Percentiles rank a stretch among this genome's conserved stretches.
Evolutionary conservation across 2,888 invertebrate species (phyloP).

Genomic region (Sinotaia quadrata): DNA sequence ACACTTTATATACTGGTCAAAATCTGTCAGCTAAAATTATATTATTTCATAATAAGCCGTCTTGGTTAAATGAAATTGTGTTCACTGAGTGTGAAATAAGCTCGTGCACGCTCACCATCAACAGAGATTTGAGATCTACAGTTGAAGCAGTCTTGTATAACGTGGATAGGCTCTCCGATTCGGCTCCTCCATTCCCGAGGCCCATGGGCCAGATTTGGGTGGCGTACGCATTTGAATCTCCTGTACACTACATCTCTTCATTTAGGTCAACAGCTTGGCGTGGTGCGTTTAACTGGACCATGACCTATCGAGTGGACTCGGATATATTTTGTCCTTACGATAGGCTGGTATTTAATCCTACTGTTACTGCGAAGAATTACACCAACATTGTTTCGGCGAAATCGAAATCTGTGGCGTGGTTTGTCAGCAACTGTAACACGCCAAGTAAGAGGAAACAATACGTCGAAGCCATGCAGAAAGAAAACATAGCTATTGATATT

Average conservation of each 20-base stretch:
- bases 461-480: slow-evolving; percentile 38
- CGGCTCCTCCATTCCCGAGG: neutral
- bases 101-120: neutral
- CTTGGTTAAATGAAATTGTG: neutral
- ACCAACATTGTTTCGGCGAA: slow-evolving; percentile 19
- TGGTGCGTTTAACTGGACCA: slow-evolving; percentile 31
- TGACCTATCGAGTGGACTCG: slow-evolving; percentile 32
- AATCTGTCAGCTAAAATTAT: neutral
- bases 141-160: neutral
- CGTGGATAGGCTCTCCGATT: neutral
- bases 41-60: neutral
- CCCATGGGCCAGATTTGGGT: slow-evolving; percentile 35
- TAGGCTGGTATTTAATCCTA: neutral
- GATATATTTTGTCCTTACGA: slow-evolving; percentile 29
- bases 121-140: neutral
- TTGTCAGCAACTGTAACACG: slow-evolving; percentile 49
- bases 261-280: slow-evolving; percentile 13
- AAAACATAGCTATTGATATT: slow-evolving; percentile 43
- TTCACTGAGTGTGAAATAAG: neutral
- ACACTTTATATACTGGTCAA: no score
- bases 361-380: neutral
- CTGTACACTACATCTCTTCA: neutral
- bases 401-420: slow-evolving; percentile 44
- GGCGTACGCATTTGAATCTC: slow-evolving; percentile 31
- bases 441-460: slow-evolving; percentile 40